Evolutionary conservation across 37 sponge, comb jelly and placozoan species (phyloP), one percentile per base, ranked within the genome.

Genomic region (Aphrocallistes beatrix): DNA sequence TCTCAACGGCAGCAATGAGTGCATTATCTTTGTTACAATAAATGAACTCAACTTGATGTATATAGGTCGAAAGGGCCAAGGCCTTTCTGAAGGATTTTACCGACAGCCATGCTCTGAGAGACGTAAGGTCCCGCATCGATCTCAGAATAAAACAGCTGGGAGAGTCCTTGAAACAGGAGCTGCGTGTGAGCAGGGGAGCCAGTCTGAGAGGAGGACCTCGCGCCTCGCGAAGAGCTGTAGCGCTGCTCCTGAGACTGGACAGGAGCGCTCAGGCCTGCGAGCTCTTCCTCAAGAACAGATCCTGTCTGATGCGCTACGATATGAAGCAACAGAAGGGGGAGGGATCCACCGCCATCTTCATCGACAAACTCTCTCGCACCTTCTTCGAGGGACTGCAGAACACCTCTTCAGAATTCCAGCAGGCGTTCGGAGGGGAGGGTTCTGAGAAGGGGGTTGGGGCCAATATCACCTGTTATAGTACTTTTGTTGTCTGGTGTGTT

Each of bases 401-500:
- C 38, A 91, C 93, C 39, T 92, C 93, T 16, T 25, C 39, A 1
- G 96, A 96, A 82, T 96, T 96, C 88, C 85, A 88, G 75, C 50
- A 88, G 13, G 94, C 94, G 23, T 96, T 96, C 48, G 82, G 51
- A 9, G 84, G 86, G 16, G 75, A 60, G 75, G 75, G 75, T 19
- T 25, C 17, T 17, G 40, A 39, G n/a, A 40, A 40, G 39, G 45
- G 83, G 39, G 37, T 28, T 21, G 75, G 75, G 17, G n/a, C 28
- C 34, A 87, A 90, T 51, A 38, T 86, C 36, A 90, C 90, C 17
- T 91, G 91, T 49, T 92, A 90, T 86, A 93, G 92, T 1, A 84
- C 99, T 0, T 98, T 95, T 84, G 91, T 95, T 38, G 89, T 92
- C 36, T 98, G 99, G 99, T 91, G 90, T 32, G 75, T 60, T 19